phyloP scores from a whole-genome alignment of 2,888 invertebrate species.

The Teleiodes luculella region DNA sequence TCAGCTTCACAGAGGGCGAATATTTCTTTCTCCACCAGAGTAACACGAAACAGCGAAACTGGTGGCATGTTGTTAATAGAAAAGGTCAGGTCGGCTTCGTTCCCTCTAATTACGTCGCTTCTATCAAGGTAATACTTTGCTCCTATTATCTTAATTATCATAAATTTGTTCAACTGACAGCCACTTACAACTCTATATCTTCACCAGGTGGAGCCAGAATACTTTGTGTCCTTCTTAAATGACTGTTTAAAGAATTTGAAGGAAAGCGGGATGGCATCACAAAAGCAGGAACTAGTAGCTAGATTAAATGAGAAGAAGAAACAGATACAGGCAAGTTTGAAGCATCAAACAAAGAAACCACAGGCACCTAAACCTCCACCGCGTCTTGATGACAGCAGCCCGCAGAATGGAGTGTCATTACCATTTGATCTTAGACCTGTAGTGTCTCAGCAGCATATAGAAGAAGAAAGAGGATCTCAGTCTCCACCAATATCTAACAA shows the following conservation, averaged over 20 bases:
- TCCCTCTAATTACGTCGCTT: slow-evolving; percentile 91
- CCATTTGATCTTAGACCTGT: slow-evolving; percentile 69
- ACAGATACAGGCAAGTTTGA: slow-evolving; percentile 68
- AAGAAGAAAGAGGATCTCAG: slow-evolving; percentile 55
- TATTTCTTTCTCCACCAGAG: slow-evolving; percentile 89
- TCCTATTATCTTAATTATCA: background rate
- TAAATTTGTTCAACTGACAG: background rate
- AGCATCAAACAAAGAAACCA: slow-evolving; percentile 56
- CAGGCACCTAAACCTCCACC: slow-evolving; percentile 69
- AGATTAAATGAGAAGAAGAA: slow-evolving; percentile 82
- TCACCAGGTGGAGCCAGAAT: slow-evolving; percentile 83
- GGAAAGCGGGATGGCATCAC: slow-evolving; percentile 61
- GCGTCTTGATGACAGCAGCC: slow-evolving; percentile 60
- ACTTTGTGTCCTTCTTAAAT: slow-evolving; percentile 84
- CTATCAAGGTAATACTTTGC: slow-evolving; percentile 81
- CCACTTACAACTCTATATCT: slow-evolving; percentile 20
- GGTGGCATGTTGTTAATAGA: slow-evolving; percentile 93
- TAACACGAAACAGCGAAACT: slow-evolving; percentile 88
- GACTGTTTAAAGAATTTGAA: slow-evolving; percentile 81
- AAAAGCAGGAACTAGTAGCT: slow-evolving; percentile 81
- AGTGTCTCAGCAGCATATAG: slow-evolving; percentile 67
- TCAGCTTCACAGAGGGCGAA: slow-evolving; percentile 89
- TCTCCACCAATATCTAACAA: slow-evolving; percentile 51
- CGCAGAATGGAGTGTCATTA: slow-evolving; percentile 70
- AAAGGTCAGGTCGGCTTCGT: slow-evolving; percentile 91